These are phyloP conservation scores for Onychostruthus taczanowskii DNA, from an alignment of 2,113 vertebrate species.

Conservation along the genomic window DNA sequence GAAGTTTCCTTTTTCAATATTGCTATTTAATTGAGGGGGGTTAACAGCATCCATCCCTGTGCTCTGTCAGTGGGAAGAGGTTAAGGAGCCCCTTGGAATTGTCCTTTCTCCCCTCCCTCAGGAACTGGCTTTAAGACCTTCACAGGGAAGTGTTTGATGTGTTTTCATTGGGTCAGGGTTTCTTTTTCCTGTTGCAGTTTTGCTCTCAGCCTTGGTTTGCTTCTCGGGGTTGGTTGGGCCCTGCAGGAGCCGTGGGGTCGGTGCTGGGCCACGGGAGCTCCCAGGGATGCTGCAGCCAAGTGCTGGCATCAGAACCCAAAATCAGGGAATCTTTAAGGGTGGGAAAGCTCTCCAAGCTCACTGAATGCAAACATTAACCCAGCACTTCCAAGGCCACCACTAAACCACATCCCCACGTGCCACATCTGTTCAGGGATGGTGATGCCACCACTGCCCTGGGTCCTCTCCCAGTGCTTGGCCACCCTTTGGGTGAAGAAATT, in stretches of 20 bases:
- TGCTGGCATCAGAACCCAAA: neutral
- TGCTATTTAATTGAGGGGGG: neutral
- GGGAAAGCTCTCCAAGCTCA: neutral
- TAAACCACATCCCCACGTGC: neutral
- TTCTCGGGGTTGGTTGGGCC: neutral
- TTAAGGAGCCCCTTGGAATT: neutral
- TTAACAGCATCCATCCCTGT: neutral
- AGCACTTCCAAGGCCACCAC: neutral
- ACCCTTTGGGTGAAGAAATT: neutral
- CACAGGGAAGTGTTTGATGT: conserved; percentile 38
- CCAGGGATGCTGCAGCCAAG: neutral
- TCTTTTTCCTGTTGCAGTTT: neutral
- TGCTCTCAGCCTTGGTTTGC: neutral
- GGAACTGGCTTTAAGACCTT: conserved; percentile 26
- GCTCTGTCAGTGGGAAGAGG: neutral
- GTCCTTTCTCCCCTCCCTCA: neutral
- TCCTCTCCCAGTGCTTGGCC: neutral
- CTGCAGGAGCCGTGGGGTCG: fast-evolving
- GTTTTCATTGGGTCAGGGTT: conserved; percentile 3
- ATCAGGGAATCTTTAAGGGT: neutral
- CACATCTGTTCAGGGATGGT: fast-evolving
- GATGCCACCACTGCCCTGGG: neutral
- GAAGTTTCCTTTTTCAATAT: neutral
- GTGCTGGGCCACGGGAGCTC: neutral
- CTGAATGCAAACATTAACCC: neutral